Percentiles rank a stretch among this genome's conserved stretches.
phyloP scores from a whole-genome alignment of 2,113 vertebrate genomes.

The Eptesicus fuscus region DNA sequence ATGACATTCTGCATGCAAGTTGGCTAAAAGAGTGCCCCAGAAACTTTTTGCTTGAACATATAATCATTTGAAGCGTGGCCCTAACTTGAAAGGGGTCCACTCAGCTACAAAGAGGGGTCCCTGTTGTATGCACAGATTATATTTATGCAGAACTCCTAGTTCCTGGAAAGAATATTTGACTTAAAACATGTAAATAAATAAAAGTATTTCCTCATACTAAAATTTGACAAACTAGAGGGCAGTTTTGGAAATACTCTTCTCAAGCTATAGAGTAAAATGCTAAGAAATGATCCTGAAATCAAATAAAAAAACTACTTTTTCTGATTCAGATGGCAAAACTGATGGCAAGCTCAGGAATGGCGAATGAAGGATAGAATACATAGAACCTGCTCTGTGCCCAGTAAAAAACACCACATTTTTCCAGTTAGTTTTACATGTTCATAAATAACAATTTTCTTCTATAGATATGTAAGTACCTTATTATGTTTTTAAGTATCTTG shows the following conservation, averaged over 20 bases:
- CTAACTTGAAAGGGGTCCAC: neutral
- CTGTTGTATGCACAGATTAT: neutral
- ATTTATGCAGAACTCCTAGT: conserved; percentile 22
- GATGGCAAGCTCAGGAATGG: neutral
- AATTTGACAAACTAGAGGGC: conserved; percentile 28
- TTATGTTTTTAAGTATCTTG: neutral
- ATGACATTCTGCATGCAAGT: neutral
- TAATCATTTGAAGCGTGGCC: neutral
- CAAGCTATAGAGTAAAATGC: conserved; percentile 29
- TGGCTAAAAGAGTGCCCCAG: neutral
- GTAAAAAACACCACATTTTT: neutral
- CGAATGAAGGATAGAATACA: neutral
- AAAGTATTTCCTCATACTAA: conserved; percentile 20
- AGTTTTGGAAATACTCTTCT: conserved; percentile 44
- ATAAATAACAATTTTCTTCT: neutral
- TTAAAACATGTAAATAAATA: conserved; percentile 43
- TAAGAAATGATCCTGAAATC: conserved; percentile 50
- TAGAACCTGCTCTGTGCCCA: neutral
- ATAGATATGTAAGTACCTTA: neutral
- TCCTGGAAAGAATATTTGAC: conserved; percentile 51
- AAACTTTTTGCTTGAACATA: neutral
- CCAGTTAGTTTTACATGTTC: neutral
- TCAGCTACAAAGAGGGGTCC: neutral
- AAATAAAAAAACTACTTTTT: neutral
- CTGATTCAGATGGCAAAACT: conserved; percentile 35